Base-by-base conservation (phyloP, 2,113 vertebrate species). In the Nothobranchius furzeri region DNA sequence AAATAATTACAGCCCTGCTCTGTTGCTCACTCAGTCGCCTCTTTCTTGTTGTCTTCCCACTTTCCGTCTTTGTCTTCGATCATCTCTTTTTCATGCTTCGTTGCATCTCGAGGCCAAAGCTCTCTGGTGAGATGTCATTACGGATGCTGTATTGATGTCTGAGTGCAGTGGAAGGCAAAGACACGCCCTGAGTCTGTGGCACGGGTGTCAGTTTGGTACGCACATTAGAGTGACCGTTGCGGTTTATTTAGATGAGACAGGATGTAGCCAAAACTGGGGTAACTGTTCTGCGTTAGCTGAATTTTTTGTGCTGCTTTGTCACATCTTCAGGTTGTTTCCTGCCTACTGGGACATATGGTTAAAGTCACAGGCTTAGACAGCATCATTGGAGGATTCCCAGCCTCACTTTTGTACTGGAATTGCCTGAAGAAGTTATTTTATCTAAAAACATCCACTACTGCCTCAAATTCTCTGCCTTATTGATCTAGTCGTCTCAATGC, bases 111-210 rank as follows among this genome's bases (percentile, higher is more conserved):
- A 83, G 84, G 74, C 83, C 67, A 55, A 63, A 70, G 73, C 68
- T 81, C 76, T 82, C 66, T 53, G 85, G 80, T 72, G 79, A 70
- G 83, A 83, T 85, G 84, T 76, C 75, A 76, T 84, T 81, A 71
- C 69, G 67, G 69, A 77, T 84, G 76, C 73, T 68, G 75, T 69
- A 85, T 78, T 79, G 71, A 80, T 81, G 78, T 86, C 37, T 72
- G 63, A 76, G 68, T 46, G 70, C 77, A 47, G 64, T 57, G 52
- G 66, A 17, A 72, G 73, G 65, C 83, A 73, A 10, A 57, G 73
- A 50, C 73, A 59, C 45, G 55, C 78, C 66, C 52, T 53, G 51
- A 46, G 9, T 54, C 35, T 4, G 43, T 60, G n/a, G 57, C 59
- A 64, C 60, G 24, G 60, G 58, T 36, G 62, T 71, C 65, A 52